These are phyloP conservation scores for Mamestra configurata DNA, from an alignment of 1,140 invertebrate genomes.

Conservation along the genomic window DNA sequence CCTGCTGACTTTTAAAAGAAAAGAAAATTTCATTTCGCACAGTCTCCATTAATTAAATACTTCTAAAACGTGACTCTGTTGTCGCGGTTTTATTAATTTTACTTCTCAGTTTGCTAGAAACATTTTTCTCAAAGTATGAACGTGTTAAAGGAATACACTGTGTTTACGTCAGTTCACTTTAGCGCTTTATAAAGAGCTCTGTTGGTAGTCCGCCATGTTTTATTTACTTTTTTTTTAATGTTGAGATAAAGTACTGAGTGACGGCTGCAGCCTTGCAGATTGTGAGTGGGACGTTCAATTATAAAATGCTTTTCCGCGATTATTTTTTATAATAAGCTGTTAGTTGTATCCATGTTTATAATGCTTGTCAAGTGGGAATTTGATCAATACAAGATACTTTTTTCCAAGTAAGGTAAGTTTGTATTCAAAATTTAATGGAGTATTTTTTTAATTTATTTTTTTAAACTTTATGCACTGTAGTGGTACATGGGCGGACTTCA, in stretches of 20 bases:
- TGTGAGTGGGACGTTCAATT: conserved; percentile 23
- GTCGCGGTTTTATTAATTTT: conserved; percentile 54
- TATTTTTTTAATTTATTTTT: no score
- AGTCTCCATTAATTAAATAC: conserved; percentile 69
- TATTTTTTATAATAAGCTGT: not conserved
- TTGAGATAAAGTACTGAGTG: conserved; percentile 27
- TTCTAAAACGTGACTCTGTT: conserved; percentile 56
- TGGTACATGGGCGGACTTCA: no score
- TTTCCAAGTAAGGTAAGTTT: no score
- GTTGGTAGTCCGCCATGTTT: conserved; percentile 18
- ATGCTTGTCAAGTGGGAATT: no score
- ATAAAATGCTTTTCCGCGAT: conserved; percentile 12
- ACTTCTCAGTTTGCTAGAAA: conserved; percentile 3
- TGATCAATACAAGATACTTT: no score
- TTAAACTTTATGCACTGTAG: no score
- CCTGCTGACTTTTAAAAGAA: conserved; percentile 54
- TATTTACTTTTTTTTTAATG: conserved; percentile 18
- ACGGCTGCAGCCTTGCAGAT: conserved; percentile 18
- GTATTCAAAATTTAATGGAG: no score
- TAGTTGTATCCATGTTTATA: not conserved
- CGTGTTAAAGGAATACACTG: conserved; percentile 27
- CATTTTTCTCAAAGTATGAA: conserved; percentile 37
- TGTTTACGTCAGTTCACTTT: conserved; percentile 38
- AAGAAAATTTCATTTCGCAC: conserved; percentile 69
- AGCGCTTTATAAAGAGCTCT: conserved; percentile 27